Evolutionary conservation across 2,113 vertebrate genomes (phyloP).

Genomic region (Alethe castanea): DNA sequence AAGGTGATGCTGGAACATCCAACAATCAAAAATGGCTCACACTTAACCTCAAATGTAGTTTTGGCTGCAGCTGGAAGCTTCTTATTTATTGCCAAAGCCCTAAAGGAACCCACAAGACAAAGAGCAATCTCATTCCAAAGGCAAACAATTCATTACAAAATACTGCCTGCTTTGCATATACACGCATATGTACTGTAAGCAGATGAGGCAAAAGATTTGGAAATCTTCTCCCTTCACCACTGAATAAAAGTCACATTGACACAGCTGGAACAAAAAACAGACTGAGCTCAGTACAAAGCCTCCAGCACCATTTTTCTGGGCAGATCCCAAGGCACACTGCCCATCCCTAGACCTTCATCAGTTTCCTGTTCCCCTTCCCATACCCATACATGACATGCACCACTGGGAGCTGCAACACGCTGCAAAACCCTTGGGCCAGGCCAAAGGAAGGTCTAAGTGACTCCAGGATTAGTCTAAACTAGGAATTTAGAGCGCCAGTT

Average conservation of each 20-base stretch:
- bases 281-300: not conserved
- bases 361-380: no score
- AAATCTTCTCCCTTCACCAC: not conserved
- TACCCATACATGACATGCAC: fast-evolving
- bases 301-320: not conserved
- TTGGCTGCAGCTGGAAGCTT: not conserved
- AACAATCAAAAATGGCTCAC: not conserved
- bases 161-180: not conserved
- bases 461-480: not conserved
- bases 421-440: not conserved
- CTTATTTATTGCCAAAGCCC: not conserved
- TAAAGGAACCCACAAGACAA: not conserved
- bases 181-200: not conserved
- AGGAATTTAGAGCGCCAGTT: fast-evolving
- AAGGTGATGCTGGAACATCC: not conserved
- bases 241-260: not conserved
- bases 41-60: not conserved
- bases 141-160: not conserved
- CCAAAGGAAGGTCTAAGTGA: not conserved
- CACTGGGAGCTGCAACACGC: not conserved
- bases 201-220: not conserved
- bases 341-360: not conserved
- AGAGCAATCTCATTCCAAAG: not conserved
- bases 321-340: fast-evolving
- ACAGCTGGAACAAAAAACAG: not conserved